Evolutionary conservation across 2,888 invertebrate species (phyloP), one percentile per base, ranked within the genome.

Genomic region (Scelioninae gen. 1): DNA sequence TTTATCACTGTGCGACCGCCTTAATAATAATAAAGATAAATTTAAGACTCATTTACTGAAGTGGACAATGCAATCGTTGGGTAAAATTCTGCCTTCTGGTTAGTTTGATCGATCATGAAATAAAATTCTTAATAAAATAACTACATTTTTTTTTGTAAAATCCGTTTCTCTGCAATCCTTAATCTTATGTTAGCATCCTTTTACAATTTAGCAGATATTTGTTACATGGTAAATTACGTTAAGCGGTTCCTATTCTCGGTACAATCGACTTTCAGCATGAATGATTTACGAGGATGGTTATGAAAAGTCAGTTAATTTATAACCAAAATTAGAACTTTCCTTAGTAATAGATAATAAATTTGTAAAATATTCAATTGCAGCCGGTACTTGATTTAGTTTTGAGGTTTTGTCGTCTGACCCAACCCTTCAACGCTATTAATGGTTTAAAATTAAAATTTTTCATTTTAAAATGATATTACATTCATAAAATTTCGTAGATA

Each of bases 241-340:
- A 38, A 65, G 40, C 29, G 40, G 55, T 55, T 55, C 10, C 43
- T 45, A 53, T 55, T 55, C 45, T 43, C 47, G 32, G 34, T 45
- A 16, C 5, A 69, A 56, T 38, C 56, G 60, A 45, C 7, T 45
- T 45, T 45, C 45, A 10, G 40, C 3, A 31, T 23, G 47, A 69
- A 69, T 69, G 69, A 69, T 69, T 69, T 69, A 69, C 58, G 58
- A 45, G 55, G 55, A 68, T 9, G 45, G 13, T 66, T 16, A 13
- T 32, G 68, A 56, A 58, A 69, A 47, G 34, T 69, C 49, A 29
- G 69, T 58, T 69, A 68, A 56, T 66, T 55, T 66, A 34, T 56
- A 29, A 11, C 16, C 45, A 43, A 51, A 66, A 11, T 40, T 10
- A 4, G 23, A 60, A 43, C 40, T 40, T 13, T 23, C 0, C 65